Evolutionary conservation across 2,888 invertebrate species (phyloP).

Genomic region (Aethes cnicana): DNA sequence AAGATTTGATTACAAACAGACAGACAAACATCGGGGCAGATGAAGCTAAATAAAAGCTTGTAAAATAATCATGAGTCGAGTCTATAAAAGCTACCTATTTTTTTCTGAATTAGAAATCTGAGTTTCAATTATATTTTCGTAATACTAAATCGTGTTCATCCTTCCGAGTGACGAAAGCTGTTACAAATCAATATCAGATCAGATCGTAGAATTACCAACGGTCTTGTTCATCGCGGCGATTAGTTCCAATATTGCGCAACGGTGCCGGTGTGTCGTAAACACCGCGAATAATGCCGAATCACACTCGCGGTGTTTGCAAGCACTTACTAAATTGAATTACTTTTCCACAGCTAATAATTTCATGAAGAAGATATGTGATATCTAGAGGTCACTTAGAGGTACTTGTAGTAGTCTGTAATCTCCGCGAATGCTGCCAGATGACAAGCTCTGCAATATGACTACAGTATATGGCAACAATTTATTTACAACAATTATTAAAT

Average conservation of each 20-base stretch:
- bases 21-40: too few relatives aligned
- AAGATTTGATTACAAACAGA: too few relatives aligned
- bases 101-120: too few relatives aligned
- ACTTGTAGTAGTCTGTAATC: too few relatives aligned
- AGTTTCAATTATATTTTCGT: too few relatives aligned
- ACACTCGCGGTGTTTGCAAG: conserved; percentile 7
- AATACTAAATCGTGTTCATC: background rate
- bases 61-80: too few relatives aligned
- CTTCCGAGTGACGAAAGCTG: conserved; percentile 9
- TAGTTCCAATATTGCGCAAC: conserved; percentile 27
- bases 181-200: conserved; percentile 12
- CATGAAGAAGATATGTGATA: background rate
- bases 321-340: conserved; percentile 10
- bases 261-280: conserved; percentile 14
- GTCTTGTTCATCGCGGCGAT: conserved; percentile 21
- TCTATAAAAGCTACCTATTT: too few relatives aligned
- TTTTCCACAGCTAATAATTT: background rate
- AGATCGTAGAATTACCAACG: conserved; percentile 10
- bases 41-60: too few relatives aligned
- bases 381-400: too few relatives aligned
- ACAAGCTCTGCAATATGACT: too few relatives aligned
- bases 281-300: too few relatives aligned
- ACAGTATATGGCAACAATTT: conserved; percentile 40
- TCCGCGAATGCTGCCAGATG: too few relatives aligned
- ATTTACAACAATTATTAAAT: conserved; percentile 30